Percentiles rank a stretch among this genome's conserved stretches.
Evolutionary conservation across 2,888 invertebrate species (phyloP).

Genomic region (Eilema caniola): DNA sequence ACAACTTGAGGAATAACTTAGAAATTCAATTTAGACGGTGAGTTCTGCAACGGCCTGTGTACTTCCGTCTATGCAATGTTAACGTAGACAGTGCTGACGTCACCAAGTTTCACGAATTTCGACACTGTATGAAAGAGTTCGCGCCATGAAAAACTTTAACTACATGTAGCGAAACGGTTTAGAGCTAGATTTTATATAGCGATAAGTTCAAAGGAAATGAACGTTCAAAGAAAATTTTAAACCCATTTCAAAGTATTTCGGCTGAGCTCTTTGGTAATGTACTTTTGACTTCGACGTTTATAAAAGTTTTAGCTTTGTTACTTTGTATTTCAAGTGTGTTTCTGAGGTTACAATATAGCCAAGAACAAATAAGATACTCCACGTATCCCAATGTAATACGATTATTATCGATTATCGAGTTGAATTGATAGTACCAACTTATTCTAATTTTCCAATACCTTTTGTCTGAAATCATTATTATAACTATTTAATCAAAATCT

Average conservation of each 20-base stretch:
- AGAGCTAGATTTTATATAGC: conserved; percentile 22
- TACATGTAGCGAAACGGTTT: conserved; percentile 33
- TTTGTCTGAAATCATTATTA: too few species aligned
- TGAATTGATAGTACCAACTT: background rate
- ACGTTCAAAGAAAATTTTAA: conserved; percentile 42
- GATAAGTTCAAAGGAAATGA: conserved; percentile 33
- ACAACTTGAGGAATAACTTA: conserved; percentile 79
- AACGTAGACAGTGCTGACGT: conserved; percentile 67
- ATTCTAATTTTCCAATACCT: too few species aligned
- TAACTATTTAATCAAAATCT: too few species aligned
- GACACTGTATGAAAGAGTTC: conserved; percentile 49
- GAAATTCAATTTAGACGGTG: conserved; percentile 80
- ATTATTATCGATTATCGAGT: too few species aligned
- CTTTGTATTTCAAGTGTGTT: background rate
- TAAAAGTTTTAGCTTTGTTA: background rate
- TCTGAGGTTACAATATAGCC: background rate
- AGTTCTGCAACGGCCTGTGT: conserved; percentile 62
- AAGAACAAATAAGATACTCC: too few species aligned
- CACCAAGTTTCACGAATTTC: conserved; percentile 51
- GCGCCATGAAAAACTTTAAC: conserved; percentile 48
- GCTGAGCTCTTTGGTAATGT: conserved; percentile 14
- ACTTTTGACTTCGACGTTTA: conserved; percentile 12
- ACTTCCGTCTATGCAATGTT: conserved; percentile 53
- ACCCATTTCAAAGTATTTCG: conserved; percentile 23
- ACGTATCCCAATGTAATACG: background rate